Percentiles rank a stretch among this genome's conserved stretches.
Evolutionary conservation across 1,140 invertebrate species (phyloP).

Genomic region (Aphelenchoides avenae): DNA sequence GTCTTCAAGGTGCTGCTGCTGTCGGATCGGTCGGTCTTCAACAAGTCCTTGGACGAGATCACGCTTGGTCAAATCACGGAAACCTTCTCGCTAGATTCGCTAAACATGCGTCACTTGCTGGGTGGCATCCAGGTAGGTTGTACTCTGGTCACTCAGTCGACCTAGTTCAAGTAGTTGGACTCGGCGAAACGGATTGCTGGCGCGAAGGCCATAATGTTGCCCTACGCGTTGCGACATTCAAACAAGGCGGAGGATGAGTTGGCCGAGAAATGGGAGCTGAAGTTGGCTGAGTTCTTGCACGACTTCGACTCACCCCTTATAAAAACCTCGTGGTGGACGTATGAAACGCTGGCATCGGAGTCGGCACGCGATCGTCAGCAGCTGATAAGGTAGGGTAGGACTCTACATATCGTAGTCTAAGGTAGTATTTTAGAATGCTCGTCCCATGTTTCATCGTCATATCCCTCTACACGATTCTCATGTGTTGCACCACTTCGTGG

Average conservation of each 20-base stretch:
- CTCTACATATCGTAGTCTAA: neutral
- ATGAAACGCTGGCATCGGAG: conserved; percentile 54
- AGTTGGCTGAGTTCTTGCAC: conserved; percentile 46
- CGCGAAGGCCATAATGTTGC: conserved; percentile 55
- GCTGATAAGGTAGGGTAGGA: conserved; percentile 36
- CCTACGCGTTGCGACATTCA: conserved; percentile 51
- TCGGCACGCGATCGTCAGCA: conserved; percentile 50
- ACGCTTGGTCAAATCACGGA: conserved; percentile 38
- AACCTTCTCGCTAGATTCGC: conserved; percentile 42
- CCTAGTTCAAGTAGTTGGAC: too few species aligned
- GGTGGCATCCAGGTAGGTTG: conserved; percentile 48
- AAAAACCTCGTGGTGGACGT: conserved; percentile 56
- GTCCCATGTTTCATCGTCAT: conserved; percentile 49
- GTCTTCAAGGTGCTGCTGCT: conserved; percentile 50
- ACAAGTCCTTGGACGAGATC: conserved; percentile 46
- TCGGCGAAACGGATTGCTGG: conserved; percentile 46
- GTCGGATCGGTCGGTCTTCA: conserved; percentile 43
- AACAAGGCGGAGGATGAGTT: conserved; percentile 48
- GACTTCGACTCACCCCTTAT: conserved; percentile 33
- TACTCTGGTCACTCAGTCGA: too few species aligned
- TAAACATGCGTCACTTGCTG: conserved; percentile 44
- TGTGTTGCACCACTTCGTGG: conserved; percentile 66
- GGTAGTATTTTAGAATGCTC: conserved; percentile 45
- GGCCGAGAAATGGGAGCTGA: conserved; percentile 57
- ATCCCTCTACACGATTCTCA: conserved; percentile 46